phyloP scores from a whole-genome alignment of 2,888 invertebrate species.

The Allacma fusca region DNA sequence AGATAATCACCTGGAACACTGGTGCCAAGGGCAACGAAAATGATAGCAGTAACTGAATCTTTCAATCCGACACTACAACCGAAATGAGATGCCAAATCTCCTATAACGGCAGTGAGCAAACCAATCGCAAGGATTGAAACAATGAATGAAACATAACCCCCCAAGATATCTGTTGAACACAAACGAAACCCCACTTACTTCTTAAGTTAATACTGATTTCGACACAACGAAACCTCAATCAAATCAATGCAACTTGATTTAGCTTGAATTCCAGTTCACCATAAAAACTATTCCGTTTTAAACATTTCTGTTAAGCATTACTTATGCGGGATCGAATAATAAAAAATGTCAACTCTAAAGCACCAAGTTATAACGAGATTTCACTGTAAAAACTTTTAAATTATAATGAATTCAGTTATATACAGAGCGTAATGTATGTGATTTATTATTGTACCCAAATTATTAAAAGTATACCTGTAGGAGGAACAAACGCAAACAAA shows the following conservation, averaged over 20 bases:
- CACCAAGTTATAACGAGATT: too few species aligned
- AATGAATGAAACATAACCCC: slow-evolving; percentile 94
- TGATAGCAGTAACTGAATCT: slow-evolving; percentile 96
- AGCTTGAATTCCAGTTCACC: too few species aligned
- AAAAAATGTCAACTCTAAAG: too few species aligned
- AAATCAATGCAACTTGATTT: too few species aligned
- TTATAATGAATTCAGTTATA: background rate
- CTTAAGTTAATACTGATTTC: too few species aligned
- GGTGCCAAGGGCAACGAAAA: slow-evolving; percentile 97
- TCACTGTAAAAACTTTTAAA: too few species aligned
- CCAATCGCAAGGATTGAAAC: slow-evolving; percentile 93
- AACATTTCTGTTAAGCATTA: too few species aligned
- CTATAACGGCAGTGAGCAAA: slow-evolving; percentile 92
- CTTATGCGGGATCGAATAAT: too few species aligned
- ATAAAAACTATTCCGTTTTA: too few species aligned
- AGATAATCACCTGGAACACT: slow-evolving; percentile 90
- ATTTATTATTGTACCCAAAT: too few species aligned
- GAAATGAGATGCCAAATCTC: slow-evolving; percentile 96
- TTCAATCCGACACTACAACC: slow-evolving; percentile 96
- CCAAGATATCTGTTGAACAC: slow-evolving; percentile 80
- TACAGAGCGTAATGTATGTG: too few species aligned
- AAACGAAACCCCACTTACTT: background rate
- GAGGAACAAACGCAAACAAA: slow-evolving; percentile 96
- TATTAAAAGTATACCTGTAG: slow-evolving; percentile 76
- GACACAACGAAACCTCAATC: too few species aligned